Percentiles rank a stretch among this genome's conserved stretches.
phyloP scores from a whole-genome alignment of 2,888 invertebrate genomes.

The Spialia ferax region DNA sequence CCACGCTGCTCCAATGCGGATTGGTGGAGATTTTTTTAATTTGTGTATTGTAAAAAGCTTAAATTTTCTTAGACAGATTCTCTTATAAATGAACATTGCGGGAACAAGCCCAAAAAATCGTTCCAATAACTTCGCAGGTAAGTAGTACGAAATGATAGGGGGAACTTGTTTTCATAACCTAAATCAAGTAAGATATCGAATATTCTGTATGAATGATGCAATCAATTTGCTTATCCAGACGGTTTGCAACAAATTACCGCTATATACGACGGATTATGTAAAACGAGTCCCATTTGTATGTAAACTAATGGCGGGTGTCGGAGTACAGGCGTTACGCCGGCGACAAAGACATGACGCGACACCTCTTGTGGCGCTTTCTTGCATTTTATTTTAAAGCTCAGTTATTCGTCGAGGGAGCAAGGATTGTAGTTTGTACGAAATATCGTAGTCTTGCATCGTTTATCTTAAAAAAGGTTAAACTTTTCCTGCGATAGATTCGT shows the following conservation, averaged over 20 bases:
- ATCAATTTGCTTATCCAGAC: conserved; percentile 83
- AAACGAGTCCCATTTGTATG: conserved; percentile 85
- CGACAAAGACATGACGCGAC: conserved; percentile 55
- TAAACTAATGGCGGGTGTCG: conserved; percentile 81
- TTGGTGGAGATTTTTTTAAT: too few species aligned
- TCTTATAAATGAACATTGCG: too few species aligned
- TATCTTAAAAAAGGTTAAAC: not conserved
- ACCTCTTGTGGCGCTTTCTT: conserved; percentile 28
- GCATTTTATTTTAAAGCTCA: conserved; percentile 39
- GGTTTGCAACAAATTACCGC: conserved; percentile 82
- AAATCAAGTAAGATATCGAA: conserved; percentile 53
- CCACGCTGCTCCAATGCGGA: too few species aligned
- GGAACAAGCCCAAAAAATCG: too few species aligned
- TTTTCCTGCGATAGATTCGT: not conserved
- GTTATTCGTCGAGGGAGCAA: conserved; percentile 8
- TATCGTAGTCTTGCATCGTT: conserved; percentile 2
- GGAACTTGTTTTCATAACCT: not conserved
- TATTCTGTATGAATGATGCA: conserved; percentile 68
- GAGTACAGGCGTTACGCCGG: conserved; percentile 58
- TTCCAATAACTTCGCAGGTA: too few species aligned
- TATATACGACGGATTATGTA: conserved; percentile 83
- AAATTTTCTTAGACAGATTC: too few species aligned
- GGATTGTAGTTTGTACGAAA: not conserved
- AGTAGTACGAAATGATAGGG: not conserved
- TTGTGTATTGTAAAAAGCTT: too few species aligned